Base-by-base conservation (phyloP, 2,888 invertebrate species). In the Melinaea menophilus region DNA sequence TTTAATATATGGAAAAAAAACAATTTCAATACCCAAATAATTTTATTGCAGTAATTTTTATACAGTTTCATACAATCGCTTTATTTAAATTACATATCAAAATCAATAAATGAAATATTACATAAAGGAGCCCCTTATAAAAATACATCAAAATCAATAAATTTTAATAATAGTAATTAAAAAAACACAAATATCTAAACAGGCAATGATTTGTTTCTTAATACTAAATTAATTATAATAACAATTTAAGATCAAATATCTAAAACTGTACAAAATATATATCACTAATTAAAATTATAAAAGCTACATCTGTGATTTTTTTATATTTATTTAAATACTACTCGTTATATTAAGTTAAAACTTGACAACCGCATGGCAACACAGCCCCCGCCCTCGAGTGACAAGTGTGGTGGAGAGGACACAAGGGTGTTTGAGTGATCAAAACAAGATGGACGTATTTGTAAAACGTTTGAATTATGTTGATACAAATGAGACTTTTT, bases 101-200 rank as follows among this genome's bases (percentile, higher is more conserved):
- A 55, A 55, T 45, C 51, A 59, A 37, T 55, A 5, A 60, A 13
- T 54, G 13, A 54, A 33, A 54, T 37, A 48, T 56, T 9, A 22
- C 13, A 13, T 13, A 41, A 31, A 56, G 59, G 54, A 65, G 58
- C 58, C 58, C 62, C 59, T 63, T 59, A 37, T 45, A 51, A 51
- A 37, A 34, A 35, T 54, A 55, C 3, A 41, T 48, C 55, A 11
- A 2, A n/a, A 48, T 46, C 12, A 56, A 47, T 54, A 54, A 4
- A 9, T 41, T n/a, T 33, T 51, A 13, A 57, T 2, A 22, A 61
- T 34, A 37, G 12, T 33, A 46, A 9, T 11, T 13, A 47, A 31
- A 48, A 7, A n/a, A 34, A 35, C 56, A 35, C 13, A 11, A 56
- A 12, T 54, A 35, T 33, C 41, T 46, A 46, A 41, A 11, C 41